Conservation (phyloP, 2,797 vertebrate genomes). For the Allobates femoralis region DNA sequence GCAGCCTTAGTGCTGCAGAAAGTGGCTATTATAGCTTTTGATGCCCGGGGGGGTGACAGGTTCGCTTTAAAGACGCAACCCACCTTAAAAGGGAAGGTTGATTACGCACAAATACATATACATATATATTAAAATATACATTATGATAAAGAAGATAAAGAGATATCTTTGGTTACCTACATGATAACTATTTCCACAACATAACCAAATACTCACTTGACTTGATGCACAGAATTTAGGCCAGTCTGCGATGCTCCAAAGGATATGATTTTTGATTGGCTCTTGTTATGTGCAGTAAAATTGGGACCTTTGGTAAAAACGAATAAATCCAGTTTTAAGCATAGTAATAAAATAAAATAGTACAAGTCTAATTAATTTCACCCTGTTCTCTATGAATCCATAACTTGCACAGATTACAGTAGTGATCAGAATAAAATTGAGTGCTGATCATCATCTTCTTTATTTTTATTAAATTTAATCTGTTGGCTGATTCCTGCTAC, state of each 20-base stretch:
- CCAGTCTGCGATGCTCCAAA: neutral
- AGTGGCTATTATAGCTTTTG: too few species aligned
- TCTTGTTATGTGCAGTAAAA: neutral
- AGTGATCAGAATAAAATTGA: neutral
- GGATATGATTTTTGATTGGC: neutral
- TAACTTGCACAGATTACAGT: neutral
- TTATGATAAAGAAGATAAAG: too few species aligned
- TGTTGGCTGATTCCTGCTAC: neutral
- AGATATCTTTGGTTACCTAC: too few species aligned
- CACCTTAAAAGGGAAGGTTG: too few species aligned
- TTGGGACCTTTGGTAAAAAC: slow-evolving; percentile 10
- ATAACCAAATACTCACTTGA: slow-evolving; percentile 47
- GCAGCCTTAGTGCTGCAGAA: too few species aligned
- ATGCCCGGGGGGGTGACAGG: too few species aligned
- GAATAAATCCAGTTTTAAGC: neutral
- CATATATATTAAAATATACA: too few species aligned
- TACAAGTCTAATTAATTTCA: neutral
- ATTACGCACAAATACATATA: too few species aligned
- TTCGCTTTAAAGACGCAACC: too few species aligned
- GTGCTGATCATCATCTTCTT: neutral
- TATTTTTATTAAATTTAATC: neutral
- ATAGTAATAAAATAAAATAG: neutral
- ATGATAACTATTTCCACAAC: too few species aligned
- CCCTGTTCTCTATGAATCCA: neutral
- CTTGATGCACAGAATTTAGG: neutral